phyloP scores from a whole-genome alignment of 2,113 vertebrate genomes.

The Taxidea taxus region DNA sequence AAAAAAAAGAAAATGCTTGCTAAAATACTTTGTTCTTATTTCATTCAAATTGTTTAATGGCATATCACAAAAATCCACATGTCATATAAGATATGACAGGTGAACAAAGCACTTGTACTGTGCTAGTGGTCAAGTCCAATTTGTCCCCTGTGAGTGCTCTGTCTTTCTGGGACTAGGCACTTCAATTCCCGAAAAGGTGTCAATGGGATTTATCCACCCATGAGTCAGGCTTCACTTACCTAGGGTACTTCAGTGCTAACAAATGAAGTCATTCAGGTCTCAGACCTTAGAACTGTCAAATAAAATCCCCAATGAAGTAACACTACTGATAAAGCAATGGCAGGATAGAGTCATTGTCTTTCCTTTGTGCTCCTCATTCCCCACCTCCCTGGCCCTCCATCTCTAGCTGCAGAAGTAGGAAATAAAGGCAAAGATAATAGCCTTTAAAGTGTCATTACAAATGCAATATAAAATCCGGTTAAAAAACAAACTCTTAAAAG shows the following conservation, averaged over 20 bases:
- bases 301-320: not conserved
- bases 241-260: not conserved
- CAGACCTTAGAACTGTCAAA: not conserved
- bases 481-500: not conserved
- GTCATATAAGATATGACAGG: not conserved
- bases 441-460: not conserved
- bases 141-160: not conserved
- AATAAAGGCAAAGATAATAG: not conserved
- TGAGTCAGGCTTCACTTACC: not conserved
- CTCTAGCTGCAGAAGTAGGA: not conserved
- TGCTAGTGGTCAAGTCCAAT: not conserved
- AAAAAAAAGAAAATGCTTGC: not conserved
- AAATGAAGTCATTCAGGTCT: not conserved
- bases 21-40: not conserved
- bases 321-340: not conserved
- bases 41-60: not conserved
- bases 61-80: not conserved
- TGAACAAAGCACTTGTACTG: not conserved
- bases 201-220: not conserved
- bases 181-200: not conserved
- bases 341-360: not conserved
- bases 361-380: not conserved
- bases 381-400: not conserved
- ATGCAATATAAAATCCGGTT: not conserved
- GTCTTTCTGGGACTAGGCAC: not conserved